Evolutionary conservation across 2,888 invertebrate species (phyloP).

Genomic region (Drosophila quinaria): DNA sequence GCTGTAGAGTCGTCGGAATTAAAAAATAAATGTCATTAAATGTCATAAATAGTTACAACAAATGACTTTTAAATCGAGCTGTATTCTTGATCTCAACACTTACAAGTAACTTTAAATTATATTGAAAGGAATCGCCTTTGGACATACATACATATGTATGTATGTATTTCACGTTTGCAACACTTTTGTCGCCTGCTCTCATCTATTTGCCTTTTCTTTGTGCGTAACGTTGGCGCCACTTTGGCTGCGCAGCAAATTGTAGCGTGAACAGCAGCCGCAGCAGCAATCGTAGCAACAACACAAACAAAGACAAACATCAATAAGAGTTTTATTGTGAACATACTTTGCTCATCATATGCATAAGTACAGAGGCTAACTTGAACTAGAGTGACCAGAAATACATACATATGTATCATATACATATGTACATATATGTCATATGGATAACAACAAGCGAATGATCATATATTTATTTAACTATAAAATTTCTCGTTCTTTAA

Average conservation of each 20-base stretch:
- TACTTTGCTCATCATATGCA: conserved; percentile 30
- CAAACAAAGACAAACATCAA: conserved; percentile 68
- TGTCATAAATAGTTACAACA: too few species aligned
- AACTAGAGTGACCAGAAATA: conserved; percentile 6
- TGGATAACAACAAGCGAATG: too few species aligned
- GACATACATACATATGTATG: too few species aligned
- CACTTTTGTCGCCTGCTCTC: conserved; percentile 53
- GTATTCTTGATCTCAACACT: background rate
- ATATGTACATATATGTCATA: background rate
- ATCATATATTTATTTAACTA: too few species aligned
- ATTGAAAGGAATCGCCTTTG: background rate
- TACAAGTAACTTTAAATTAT: background rate
- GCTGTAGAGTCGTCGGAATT: too few species aligned
- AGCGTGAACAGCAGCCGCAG: conserved; percentile 33
- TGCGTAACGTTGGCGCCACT: conserved; percentile 59
- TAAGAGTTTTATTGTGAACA: conserved; percentile 61
- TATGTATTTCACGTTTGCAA: conserved; percentile 3
- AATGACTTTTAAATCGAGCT: background rate
- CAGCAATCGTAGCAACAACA: conserved; percentile 36
- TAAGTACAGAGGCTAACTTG: conserved; percentile 9
- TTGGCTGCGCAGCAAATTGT: conserved; percentile 54
- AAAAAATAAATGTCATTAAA: too few species aligned
- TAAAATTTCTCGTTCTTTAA: too few species aligned
- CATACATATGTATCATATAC: background rate
- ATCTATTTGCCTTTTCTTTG: conserved; percentile 25